Evolutionary conservation across 2,113 vertebrate genomes (phyloP).

Genomic region (Melanocharis versteri): DNA sequence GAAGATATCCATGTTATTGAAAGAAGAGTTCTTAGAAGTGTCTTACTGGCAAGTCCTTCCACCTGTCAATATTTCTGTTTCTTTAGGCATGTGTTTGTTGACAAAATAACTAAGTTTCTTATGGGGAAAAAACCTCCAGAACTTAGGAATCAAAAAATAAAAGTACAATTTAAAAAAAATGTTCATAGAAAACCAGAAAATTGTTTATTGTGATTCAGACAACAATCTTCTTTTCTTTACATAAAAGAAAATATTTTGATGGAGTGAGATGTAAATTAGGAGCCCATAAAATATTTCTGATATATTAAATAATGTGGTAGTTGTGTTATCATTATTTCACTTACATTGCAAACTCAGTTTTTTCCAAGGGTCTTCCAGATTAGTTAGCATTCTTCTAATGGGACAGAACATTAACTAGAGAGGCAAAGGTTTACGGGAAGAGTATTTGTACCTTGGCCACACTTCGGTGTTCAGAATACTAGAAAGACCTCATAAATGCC

Average conservation of each 20-base stretch:
- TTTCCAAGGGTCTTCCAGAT: not conserved
- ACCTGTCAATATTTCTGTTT: not conserved
- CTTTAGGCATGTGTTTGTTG: not conserved
- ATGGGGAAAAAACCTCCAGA: accelerated
- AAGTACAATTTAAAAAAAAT: not conserved
- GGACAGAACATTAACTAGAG: not conserved
- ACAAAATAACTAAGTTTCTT: not conserved
- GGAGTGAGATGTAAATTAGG: not conserved
- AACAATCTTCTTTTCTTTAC: not conserved
- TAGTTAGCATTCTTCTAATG: not conserved
- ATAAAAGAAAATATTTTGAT: not conserved
- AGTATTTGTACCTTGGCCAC: not conserved
- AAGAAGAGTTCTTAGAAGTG: not conserved
- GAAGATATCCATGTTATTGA: not conserved
- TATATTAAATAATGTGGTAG: not conserved
- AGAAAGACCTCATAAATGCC: not conserved
- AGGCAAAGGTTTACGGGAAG: not conserved
- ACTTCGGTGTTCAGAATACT: not conserved
- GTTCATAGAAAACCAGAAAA: not conserved
- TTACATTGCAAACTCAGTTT: not conserved
- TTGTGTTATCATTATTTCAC: not conserved
- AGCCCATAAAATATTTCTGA: not conserved
- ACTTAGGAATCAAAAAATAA: not conserved
- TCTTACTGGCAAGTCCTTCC: not conserved
- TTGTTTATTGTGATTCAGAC: not conserved